Base-by-base conservation (phyloP, 2,888 invertebrate species). In the Amblyteles armatorius region DNA sequence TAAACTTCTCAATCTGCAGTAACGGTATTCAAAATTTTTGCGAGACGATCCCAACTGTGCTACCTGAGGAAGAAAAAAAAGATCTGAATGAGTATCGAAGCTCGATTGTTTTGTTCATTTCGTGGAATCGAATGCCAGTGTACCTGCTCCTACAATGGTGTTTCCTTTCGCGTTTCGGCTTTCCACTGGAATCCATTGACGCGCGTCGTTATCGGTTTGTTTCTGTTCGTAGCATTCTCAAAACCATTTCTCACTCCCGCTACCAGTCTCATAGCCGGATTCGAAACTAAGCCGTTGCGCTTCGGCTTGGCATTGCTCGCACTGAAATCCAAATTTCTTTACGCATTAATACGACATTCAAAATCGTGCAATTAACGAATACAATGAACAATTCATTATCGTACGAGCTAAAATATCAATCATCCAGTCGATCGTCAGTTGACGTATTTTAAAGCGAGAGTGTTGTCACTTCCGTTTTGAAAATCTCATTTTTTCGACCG, bases 271-370 rank as follows among this genome's bases (percentile, higher is more conserved):
- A 98, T 96, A 79, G 98, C 98, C 16, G 98, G 98, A 92, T 98
- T 98, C 3, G 97, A 97, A 33, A 97, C 97, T 83, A 97, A 97
- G 1, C 97, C 97, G 91, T 97, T 98, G 82, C 97, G 95, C 94
- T 97, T 97, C 92, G 95, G 95, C 93, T 97, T 97, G 88, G 96
- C 96, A 86, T 93, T 93, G 72, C 92, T 91, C 57, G 91, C 90
- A 84, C 93, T 93, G 86, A 76, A 91, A 90, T 40, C 86, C 52
- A 16, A 67, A 13, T 44, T 65, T 36, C 40, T 52, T 50, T 68
- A 72, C n/a, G 33, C 36, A 33, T 60, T 68, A 57, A 44, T 26
- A 29, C 36, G 11, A 40, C 33, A 16, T 48, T 16, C 1, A 40
- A 60, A 22, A 16, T 16, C 9, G 7, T 26, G 13, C n/a, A 67